Conservation (phyloP, 2,797 vertebrate genomes). For the Manis pentadactyla region DNA sequence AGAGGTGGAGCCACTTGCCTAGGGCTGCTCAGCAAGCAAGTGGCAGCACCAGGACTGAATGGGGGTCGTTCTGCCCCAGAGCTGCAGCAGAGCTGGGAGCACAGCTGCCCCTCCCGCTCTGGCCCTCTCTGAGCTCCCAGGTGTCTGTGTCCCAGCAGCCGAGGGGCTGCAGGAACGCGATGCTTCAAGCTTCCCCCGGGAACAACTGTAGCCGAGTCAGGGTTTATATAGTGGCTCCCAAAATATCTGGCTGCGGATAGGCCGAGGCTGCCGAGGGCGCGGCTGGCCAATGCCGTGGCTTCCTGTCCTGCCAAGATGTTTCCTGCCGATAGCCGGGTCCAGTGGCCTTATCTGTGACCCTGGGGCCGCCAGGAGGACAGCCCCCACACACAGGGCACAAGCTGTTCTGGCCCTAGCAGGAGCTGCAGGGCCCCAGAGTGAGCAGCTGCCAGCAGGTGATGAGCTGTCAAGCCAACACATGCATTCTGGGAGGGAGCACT, state of each 20-base stretch:
- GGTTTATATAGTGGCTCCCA: slow-evolving; percentile 95
- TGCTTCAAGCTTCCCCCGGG: slow-evolving; percentile 63
- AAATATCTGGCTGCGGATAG: slow-evolving; percentile 95
- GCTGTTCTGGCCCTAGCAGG: slow-evolving; percentile 43
- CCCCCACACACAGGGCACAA: slow-evolving; percentile 29
- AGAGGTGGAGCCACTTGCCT: not conserved
- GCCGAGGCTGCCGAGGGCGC: slow-evolving; percentile 87
- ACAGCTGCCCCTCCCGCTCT: not conserved
- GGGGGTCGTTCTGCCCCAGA: accelerated
- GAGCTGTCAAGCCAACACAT: not conserved
- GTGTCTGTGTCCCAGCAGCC: not conserved
- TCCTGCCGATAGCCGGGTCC: slow-evolving; percentile 94
- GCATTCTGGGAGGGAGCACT: not conserved
- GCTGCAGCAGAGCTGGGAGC: accelerated
- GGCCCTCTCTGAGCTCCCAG: not conserved
- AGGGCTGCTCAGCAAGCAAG: not conserved
- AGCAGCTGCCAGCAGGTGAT: not conserved
- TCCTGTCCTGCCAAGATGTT: slow-evolving; percentile 97
- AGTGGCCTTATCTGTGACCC: slow-evolving; percentile 75
- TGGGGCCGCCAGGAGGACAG: slow-evolving; percentile 16
- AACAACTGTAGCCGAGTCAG: slow-evolving; percentile 69
- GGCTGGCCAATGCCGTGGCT: slow-evolving; percentile 93
- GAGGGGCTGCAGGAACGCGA: slow-evolving; percentile 39
- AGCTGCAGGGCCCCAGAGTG: not conserved
- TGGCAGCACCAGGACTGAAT: accelerated